Base-by-base conservation (phyloP, 2,113 vertebrate genomes). In the Hylia prasina region DNA sequence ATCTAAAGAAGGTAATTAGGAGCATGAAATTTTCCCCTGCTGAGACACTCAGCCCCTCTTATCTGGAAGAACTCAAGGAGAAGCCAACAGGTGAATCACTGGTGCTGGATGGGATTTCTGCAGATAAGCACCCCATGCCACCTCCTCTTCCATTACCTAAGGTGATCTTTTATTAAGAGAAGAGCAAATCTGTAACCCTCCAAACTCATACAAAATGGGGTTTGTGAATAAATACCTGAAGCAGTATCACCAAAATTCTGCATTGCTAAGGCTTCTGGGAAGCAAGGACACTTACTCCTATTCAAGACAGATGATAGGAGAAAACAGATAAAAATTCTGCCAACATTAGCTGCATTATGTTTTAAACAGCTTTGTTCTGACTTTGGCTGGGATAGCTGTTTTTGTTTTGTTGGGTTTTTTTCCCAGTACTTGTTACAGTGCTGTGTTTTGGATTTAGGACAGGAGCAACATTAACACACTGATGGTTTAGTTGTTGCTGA, bases 101-200 rank as follows among this genome's bases (percentile, higher is more conserved):
- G 35, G 51, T 0, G 0, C 42, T 42, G n/a, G n/a, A 7, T n/a
- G 24, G n/a, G 47, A 18, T 45, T 77, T 75, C 40, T 87, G 35
- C 60, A 65, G 28, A 47, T 17, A 11, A 80, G 39, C 50, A 40
- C 12, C 23, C 33, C 2, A 0, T 11, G 3, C 16, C 4, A 1
- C 33, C 28, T 45, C 19, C 58, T 83, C 21, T 56, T 63, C 53
- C 27, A 19, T 51, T 33, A 45, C 14, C 30, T 44, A 15, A 6
- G 7, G 30, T 40, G 39, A 4, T 33, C 25, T 40, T n/a, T 83
- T 31, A 27, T 0, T 56, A 37, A 45, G 12, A 15, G 6, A 61
- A 63, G 7, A 76, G 16, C 6, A 75, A 65, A 66, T 15, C 47
- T 27, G 13, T 13, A 50, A 13, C 28, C 45, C 50, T 89, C 14